These are phyloP conservation scores for Siniperca scherzeri DNA, from an alignment of 2,797 vertebrate species.

Conservation along the genomic window DNA sequence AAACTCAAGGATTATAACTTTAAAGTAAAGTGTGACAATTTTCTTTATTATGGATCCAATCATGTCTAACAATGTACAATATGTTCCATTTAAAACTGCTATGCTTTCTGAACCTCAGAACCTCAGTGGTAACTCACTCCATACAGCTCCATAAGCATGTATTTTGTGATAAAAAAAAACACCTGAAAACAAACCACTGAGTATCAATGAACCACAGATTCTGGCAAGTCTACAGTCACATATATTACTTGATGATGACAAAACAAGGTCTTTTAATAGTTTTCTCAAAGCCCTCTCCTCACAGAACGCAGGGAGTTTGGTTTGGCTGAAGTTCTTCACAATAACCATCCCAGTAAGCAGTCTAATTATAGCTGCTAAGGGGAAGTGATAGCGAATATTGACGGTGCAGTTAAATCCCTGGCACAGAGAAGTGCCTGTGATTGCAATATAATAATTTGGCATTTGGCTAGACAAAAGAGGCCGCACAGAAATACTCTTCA, in stretches of 20 bases:
- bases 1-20: background rate
- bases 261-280: slow-evolving; percentile 57
- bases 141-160: background rate
- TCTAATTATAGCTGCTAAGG: slow-evolving; percentile 72
- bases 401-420: slow-evolving; percentile 72
- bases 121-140: background rate
- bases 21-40: background rate
- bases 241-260: slow-evolving; percentile 36
- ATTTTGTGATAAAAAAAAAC: slow-evolving; percentile 34
- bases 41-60: background rate
- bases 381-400: slow-evolving; percentile 70
- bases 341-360: slow-evolving; percentile 60
- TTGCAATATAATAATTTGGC: slow-evolving; percentile 71
- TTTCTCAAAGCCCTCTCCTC: slow-evolving; percentile 44
- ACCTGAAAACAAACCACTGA: slow-evolving; percentile 31
- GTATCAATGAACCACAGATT: slow-evolving; percentile 35
- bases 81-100: slow-evolving; percentile 9
- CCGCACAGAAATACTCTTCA: slow-evolving; percentile 52
- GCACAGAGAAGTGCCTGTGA: slow-evolving; percentile 62
- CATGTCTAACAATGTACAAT: background rate
- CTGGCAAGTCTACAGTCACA: slow-evolving; percentile 17
- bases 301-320: slow-evolving; percentile 38
- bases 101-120: background rate
- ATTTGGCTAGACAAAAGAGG: slow-evolving; percentile 66
- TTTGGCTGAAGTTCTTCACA: slow-evolving; percentile 65